These are phyloP conservation scores for Plusia festucae DNA, from an alignment of 2,888 invertebrate species.

Conservation along the genomic window DNA sequence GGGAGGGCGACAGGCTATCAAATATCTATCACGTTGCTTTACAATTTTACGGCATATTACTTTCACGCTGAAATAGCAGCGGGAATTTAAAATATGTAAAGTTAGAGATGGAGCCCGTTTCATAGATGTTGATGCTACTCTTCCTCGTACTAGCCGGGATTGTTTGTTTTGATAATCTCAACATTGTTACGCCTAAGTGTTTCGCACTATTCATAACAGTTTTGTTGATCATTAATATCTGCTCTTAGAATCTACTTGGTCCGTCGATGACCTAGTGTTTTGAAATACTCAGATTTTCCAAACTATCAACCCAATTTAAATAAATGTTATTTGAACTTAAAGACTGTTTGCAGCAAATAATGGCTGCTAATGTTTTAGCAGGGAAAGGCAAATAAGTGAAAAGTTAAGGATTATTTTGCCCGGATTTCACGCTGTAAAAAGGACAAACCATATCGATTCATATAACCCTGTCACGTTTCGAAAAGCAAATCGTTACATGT, in stretches of 20 bases:
- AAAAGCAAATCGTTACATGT: not conserved
- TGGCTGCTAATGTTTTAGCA: no score
- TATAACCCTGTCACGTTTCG: not conserved
- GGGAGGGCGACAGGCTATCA: conserved; percentile 33
- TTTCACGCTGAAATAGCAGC: not conserved
- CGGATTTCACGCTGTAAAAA: not conserved
- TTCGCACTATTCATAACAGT: conserved; percentile 24
- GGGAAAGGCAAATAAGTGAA: not conserved
- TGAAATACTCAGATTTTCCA: no score
- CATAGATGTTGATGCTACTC: not conserved
- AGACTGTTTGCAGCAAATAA: not conserved
- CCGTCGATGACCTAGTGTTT: no score
- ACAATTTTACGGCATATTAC: conserved; percentile 23
- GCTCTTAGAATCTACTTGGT: not conserved
- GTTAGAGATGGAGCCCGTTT: not conserved
- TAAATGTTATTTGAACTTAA: not conserved
- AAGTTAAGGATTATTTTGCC: not conserved
- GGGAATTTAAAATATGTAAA: conserved; percentile 9
- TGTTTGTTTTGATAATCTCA: conserved; percentile 32
- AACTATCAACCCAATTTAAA: no score
- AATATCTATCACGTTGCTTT: conserved; percentile 38
- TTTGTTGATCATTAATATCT: conserved; percentile 18
- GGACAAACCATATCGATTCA: not conserved
- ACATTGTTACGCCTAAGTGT: conserved; percentile 28
- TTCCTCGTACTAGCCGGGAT: conserved; percentile 31